Percentiles rank a stretch among this genome's conserved stretches.
phyloP scores from a whole-genome alignment of 2,888 invertebrate genomes.

The Portevinia maculata region DNA sequence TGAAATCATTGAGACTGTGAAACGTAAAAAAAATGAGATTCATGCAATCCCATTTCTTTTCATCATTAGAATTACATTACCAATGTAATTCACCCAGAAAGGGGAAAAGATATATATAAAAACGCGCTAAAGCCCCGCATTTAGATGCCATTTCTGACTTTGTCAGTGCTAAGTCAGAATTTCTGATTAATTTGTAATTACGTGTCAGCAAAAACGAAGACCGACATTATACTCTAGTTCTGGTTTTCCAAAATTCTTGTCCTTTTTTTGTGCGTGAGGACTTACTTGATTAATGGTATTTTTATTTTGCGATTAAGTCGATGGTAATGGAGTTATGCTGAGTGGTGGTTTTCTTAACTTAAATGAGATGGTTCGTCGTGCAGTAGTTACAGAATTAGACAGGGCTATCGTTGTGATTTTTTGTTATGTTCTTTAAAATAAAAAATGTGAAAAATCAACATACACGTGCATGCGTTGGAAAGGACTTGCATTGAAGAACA shows the following conservation, averaged over 20 bases:
- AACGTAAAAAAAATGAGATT: constrained; percentile 28
- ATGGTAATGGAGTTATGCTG: constrained; percentile 21
- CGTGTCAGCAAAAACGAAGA: constrained; percentile 70
- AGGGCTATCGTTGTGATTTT: not conserved
- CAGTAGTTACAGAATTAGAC: constrained; percentile 6
- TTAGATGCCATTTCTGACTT: constrained; percentile 54
- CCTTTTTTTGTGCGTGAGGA: constrained; percentile 22
- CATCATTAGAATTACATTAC: constrained; percentile 57
- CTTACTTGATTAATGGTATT: constrained; percentile 57
- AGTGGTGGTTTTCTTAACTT: constrained; percentile 11
- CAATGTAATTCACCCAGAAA: constrained; percentile 8
- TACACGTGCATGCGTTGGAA: too few species aligned
- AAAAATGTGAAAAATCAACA: not conserved
- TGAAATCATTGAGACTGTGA: constrained; percentile 31
- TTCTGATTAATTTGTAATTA: constrained; percentile 74
- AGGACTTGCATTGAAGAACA: too few species aligned
- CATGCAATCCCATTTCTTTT: constrained; percentile 22
- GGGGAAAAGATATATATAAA: not conserved
- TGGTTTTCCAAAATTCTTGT: constrained; percentile 15
- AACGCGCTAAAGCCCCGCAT: constrained; percentile 32
- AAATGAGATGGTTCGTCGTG: not conserved
- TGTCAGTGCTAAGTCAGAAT: constrained; percentile 44
- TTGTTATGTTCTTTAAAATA: too few species aligned
- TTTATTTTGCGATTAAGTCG: constrained; percentile 46
- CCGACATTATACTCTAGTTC: not conserved